Conservation (phyloP, 1,140 invertebrate genomes). For the Drosophila suzukii region DNA sequence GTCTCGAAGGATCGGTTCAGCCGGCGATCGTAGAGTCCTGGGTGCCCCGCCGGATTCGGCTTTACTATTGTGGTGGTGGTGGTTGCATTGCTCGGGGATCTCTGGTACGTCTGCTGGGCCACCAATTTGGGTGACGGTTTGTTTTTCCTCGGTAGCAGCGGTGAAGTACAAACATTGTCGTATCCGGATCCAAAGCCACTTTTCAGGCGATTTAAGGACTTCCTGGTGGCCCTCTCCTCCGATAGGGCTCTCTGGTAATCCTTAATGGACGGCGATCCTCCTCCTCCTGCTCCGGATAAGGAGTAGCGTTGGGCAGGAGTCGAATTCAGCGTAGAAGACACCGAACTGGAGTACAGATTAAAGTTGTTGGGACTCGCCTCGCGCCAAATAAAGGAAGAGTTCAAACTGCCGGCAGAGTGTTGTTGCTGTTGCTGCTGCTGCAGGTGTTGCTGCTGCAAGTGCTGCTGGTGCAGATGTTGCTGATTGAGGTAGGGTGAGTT, state of each 20-base stretch:
- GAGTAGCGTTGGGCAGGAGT: conserved; percentile 66
- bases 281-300: conserved; percentile 33
- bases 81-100: conserved; percentile 12
- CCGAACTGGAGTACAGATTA: conserved; percentile 82
- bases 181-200: conserved; percentile 83
- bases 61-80: conserved; percentile 59
- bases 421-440: conserved; percentile 32
- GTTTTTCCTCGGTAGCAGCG: conserved; percentile 78
- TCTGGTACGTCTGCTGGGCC: conserved; percentile 53
- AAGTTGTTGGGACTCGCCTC: conserved; percentile 84
- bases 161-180: conserved; percentile 82
- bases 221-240: conserved; percentile 77
- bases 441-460: conserved; percentile 26
- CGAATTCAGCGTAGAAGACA: conserved; percentile 71
- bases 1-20: conserved; percentile 84
- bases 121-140: conserved; percentile 68
- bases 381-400: conserved; percentile 84
- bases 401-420: conserved; percentile 75
- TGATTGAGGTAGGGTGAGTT: conserved; percentile 44
- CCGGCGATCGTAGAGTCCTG: conserved; percentile 81
- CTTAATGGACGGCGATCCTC: conserved; percentile 42
- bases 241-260: conserved; percentile 79
- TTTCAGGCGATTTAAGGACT: conserved; percentile 77
- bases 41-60: conserved; percentile 60
- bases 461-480: conserved; percentile 44